Conservation (phyloP, 2,888 invertebrate species). For the Sphaerophoria taeniata region DNA sequence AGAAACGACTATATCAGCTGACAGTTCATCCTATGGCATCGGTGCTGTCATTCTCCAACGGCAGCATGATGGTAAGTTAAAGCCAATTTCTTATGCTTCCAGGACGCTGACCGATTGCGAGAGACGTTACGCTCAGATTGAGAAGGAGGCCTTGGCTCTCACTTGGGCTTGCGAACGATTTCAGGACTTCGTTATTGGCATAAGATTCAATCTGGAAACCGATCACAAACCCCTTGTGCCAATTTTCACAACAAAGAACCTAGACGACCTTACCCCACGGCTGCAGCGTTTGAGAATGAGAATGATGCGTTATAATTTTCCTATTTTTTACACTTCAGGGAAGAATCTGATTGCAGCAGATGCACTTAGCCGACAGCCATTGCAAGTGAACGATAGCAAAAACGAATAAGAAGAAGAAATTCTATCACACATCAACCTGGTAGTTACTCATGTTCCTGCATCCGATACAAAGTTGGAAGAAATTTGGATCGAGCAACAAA, state of each 20-base stretch:
- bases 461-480: background rate
- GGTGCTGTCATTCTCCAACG: constrained; percentile 17
- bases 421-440: too few relatives aligned
- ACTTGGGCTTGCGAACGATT: constrained; percentile 76
- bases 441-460: constrained; percentile 5
- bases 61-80: constrained; percentile 5
- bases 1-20: background rate
- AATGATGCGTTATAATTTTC: too few relatives aligned
- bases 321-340: too few relatives aligned
- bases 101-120: constrained; percentile 78
- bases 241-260: constrained; percentile 33
- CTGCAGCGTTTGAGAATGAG: constrained; percentile 32
- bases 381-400: too few relatives aligned
- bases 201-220: constrained; percentile 77
- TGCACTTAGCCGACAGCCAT: too few relatives aligned
- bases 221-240: constrained; percentile 41
- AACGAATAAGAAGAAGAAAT: constrained; percentile 20
- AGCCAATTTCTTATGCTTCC: constrained; percentile 80
- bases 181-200: constrained; percentile 79
- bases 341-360: too few relatives aligned
- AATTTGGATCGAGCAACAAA: constrained; percentile 6
- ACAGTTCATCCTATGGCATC: constrained; percentile 31
- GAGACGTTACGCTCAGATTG: constrained; percentile 76
- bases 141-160: constrained; percentile 40
- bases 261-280: constrained; percentile 10